Percentiles rank a stretch among this genome's conserved stretches.
phyloP scores from a whole-genome alignment of 2,797 vertebrate species.

The Acanthurus leucopareius region DNA sequence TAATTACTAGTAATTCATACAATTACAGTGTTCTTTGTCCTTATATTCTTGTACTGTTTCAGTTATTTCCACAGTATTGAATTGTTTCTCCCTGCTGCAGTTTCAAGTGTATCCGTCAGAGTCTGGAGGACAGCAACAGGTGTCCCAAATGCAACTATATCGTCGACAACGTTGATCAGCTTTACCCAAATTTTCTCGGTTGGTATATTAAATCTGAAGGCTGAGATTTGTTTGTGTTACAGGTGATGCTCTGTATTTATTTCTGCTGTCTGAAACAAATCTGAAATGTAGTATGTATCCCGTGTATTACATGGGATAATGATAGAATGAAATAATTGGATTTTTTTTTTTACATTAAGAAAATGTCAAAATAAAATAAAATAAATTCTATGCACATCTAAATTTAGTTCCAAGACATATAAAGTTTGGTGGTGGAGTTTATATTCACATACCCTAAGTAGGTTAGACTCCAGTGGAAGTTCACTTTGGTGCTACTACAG shows the following conservation, averaged over 20 bases:
- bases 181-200: slow-evolving; percentile 99
- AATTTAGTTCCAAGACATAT: neutral
- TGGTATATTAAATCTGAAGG: slow-evolving; percentile 60
- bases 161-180: slow-evolving; percentile 98
- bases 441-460: neutral
- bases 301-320: no score
- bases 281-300: no score
- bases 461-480: neutral
- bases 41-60: neutral
- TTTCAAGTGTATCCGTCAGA: slow-evolving; percentile 98
- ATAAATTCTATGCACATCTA: no score
- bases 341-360: no score
- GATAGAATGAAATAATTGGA: no score
- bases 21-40: neutral
- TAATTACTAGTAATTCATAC: neutral
- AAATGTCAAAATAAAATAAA: no score
- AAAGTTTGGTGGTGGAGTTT: neutral
- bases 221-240: neutral
- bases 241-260: neutral
- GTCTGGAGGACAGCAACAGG: slow-evolving; percentile 98
- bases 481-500: no score
- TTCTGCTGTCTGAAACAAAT: no score
- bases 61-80: neutral
- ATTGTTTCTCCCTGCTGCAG: slow-evolving; percentile 75
- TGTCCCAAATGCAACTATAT: slow-evolving; percentile 99